Percentiles rank a stretch among this genome's conserved stretches.
Conservation (phyloP, 1,140 invertebrate genomes). For the Caerostris darwini region DNA sequence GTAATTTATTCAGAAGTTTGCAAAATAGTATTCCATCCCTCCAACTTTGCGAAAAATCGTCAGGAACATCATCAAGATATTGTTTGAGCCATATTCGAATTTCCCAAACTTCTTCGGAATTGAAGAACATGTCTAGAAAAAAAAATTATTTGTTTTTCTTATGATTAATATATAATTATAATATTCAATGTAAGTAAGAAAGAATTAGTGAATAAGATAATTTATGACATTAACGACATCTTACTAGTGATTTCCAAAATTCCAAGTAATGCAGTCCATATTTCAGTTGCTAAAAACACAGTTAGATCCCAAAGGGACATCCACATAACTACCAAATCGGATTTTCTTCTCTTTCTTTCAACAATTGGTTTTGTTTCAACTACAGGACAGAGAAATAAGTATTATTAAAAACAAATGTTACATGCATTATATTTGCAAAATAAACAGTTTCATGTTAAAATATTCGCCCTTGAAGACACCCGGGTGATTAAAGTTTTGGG, state of each 20-base stretch:
- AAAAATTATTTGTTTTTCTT: not conserved
- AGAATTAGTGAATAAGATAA: no score
- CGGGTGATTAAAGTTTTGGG: no score
- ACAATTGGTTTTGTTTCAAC: conserved; percentile 41
- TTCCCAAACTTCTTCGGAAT: not conserved
- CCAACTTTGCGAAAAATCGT: conserved; percentile 81
- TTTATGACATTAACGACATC: not conserved
- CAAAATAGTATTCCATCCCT: conserved; percentile 82
- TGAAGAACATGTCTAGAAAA: conserved; percentile 31
- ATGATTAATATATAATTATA: no score
- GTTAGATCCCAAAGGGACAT: conserved; percentile 39
- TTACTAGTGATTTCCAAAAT: conserved; percentile 53
- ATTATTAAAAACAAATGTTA: not conserved
- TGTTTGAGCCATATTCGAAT: conserved; percentile 29
- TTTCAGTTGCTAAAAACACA: not conserved
- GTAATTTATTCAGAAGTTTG: conserved; percentile 81
- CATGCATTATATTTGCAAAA: no score
- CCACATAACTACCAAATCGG: conserved; percentile 65
- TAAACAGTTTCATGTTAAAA: no score
- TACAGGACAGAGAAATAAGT: not conserved
- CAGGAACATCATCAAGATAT: conserved; percentile 28
- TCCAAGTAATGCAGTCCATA: not conserved
- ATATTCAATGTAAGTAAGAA: no score
- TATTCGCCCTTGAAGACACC: no score
- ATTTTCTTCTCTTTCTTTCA: conserved; percentile 47